phyloP scores from a whole-genome alignment of 1,140 invertebrate species.

The Drosophila parabipectinata region DNA sequence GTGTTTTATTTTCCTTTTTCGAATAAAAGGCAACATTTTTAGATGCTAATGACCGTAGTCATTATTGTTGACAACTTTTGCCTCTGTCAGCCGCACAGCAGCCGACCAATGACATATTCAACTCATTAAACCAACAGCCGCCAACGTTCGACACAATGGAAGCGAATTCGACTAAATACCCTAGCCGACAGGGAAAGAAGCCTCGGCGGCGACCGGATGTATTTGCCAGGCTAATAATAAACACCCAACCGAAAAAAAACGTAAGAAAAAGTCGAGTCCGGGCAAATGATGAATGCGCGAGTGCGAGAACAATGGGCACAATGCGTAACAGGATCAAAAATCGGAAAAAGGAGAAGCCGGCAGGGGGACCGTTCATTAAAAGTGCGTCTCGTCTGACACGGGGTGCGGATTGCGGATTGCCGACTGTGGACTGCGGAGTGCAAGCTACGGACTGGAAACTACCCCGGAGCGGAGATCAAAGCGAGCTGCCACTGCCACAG shows the following conservation, averaged over 20 bases:
- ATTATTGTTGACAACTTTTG: constrained; percentile 32
- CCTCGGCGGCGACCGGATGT: constrained; percentile 52
- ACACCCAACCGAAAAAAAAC: constrained; percentile 51
- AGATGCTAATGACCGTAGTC: constrained; percentile 60
- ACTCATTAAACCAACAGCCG: constrained; percentile 75
- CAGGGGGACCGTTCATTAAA: constrained; percentile 69
- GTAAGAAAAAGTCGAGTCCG: constrained; percentile 20
- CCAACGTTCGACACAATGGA: constrained; percentile 37
- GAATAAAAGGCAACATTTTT: constrained; percentile 55
- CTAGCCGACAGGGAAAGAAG: constrained; percentile 30
- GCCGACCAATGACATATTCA: constrained; percentile 72
- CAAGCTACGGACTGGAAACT: constrained; percentile 32
- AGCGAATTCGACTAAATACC: constrained; percentile 8
- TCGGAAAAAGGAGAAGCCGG: constrained; percentile 62
- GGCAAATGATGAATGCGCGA: constrained; percentile 56
- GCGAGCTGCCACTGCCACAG: constrained; percentile 60
- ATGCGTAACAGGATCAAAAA: constrained; percentile 78
- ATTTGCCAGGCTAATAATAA: constrained; percentile 80
- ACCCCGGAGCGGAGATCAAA: constrained; percentile 67
- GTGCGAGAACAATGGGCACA: constrained; percentile 75
- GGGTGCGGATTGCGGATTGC: constrained; percentile 30
- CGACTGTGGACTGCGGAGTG: constrained; percentile 11
- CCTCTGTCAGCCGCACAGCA: constrained; percentile 24
- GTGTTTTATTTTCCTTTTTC: constrained; percentile 15
- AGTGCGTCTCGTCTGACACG: constrained; percentile 49